Evolutionary conservation across 53 echinoderm and acorn worm species (phyloP).

Genomic region (Luidia sarsii): DNA sequence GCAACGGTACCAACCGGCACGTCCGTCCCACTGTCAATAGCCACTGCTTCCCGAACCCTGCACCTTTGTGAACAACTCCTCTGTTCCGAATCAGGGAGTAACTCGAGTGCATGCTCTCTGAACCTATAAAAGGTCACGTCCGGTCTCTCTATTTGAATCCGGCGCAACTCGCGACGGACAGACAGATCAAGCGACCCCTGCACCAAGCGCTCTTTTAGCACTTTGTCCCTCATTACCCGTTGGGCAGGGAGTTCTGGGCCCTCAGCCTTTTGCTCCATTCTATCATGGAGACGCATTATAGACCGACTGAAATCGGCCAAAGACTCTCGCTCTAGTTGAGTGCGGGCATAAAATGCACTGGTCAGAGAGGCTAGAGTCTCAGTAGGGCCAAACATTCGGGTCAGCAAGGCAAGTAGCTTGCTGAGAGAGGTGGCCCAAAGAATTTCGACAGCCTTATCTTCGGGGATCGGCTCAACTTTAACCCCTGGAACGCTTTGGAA

Average conservation of each 20-base stretch:
- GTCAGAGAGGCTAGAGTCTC: conserved; percentile 35
- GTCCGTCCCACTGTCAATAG: neutral
- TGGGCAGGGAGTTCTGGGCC: conserved; percentile 15
- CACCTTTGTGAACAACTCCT: neutral
- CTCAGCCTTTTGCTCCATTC: neutral
- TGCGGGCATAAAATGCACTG: conserved; percentile 20
- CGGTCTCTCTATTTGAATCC: neutral
- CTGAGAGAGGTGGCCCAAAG: conserved; percentile 3
- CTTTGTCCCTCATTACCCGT: conserved; percentile 18
- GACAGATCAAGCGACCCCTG: neutral
- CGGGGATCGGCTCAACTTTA: conserved; percentile 3
- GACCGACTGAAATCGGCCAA: neutral
- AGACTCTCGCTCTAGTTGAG: neutral
- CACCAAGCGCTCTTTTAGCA: neutral
- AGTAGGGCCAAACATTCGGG: conserved; percentile 4
- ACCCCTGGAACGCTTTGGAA: conserved; percentile 4
- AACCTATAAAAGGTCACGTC: neutral
- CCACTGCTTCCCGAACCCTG: neutral
- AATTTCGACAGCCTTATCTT: conserved; percentile 24
- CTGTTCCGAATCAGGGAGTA: neutral
- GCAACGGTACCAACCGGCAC: neutral
- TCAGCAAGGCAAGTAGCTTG: neutral
- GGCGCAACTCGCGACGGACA: neutral
- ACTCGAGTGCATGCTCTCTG: neutral
- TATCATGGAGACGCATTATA: neutral